phyloP scores from a whole-genome alignment of 2,888 invertebrate species.

The Ennomos erosarius region DNA sequence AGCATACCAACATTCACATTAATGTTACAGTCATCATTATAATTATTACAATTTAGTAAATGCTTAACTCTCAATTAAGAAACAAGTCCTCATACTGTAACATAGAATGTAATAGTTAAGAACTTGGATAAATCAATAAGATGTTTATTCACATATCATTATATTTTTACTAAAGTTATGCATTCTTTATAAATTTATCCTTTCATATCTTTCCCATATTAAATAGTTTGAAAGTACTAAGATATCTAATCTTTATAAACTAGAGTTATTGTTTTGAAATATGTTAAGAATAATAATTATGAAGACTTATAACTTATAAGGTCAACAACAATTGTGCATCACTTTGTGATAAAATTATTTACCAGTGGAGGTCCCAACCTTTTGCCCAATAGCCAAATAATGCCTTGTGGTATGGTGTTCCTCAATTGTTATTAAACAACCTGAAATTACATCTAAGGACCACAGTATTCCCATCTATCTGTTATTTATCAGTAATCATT shows the following conservation, averaged over 20 bases:
- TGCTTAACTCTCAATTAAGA: slow-evolving; percentile 27
- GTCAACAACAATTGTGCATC: slow-evolving; percentile 46
- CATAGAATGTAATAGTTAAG: slow-evolving; percentile 1
- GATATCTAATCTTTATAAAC: no score
- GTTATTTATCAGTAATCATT: slow-evolving; percentile 25
- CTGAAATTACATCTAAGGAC: slow-evolving; percentile 74
- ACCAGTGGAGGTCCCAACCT: slow-evolving; percentile 70
- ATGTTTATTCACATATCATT: no score
- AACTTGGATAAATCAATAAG: background rate
- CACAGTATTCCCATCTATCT: slow-evolving; percentile 35
- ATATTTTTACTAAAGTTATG: no score
- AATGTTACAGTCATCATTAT: slow-evolving; percentile 61
- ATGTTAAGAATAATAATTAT: background rate
- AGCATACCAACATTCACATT: slow-evolving; percentile 81
- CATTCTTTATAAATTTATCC: no score
- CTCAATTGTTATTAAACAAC: slow-evolving; percentile 63
- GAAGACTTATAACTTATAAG: slow-evolving; percentile 25
- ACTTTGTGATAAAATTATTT: slow-evolving; percentile 56
- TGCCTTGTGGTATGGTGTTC: slow-evolving; percentile 63
- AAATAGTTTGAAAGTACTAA: no score
- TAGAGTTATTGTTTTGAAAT: no score
- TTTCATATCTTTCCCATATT: slow-evolving; percentile 2
- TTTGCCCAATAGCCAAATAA: slow-evolving; percentile 75
- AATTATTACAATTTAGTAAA: slow-evolving; percentile 11
- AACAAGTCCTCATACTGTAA: slow-evolving; percentile 19